These are phyloP conservation scores for Amaurobius ferox DNA, from an alignment of 2,888 invertebrate genomes.

Conservation along the genomic window DNA sequence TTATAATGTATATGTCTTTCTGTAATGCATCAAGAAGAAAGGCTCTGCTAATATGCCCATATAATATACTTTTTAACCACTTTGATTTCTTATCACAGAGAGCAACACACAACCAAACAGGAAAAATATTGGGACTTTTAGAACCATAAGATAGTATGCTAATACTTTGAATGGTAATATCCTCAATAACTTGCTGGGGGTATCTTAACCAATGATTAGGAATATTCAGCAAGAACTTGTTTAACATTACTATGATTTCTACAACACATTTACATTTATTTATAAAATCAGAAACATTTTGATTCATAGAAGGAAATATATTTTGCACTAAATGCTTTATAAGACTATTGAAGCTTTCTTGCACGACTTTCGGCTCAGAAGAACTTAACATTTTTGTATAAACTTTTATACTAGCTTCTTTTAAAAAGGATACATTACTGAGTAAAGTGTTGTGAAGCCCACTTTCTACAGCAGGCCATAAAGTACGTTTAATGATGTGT, in stretches of 20 bases:
- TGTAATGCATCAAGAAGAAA: conserved; percentile 33
- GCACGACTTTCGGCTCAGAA: conserved; percentile 51
- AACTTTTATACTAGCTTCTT: conserved; percentile 35
- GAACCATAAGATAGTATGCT: conserved; percentile 15
- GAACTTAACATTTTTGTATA: conserved; percentile 56
- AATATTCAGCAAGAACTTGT: conserved; percentile 56
- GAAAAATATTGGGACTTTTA: background rate
- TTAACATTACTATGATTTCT: conserved; percentile 41
- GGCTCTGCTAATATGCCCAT: conserved; percentile 55
- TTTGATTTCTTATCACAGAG: conserved; percentile 44
- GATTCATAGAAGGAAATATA: conserved; percentile 22
- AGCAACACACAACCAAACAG: conserved; percentile 47
- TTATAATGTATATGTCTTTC: conserved; percentile 25
- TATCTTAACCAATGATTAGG: conserved; percentile 59
- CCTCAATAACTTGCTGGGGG: conserved; percentile 56
- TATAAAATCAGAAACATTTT: background rate
- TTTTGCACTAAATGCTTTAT: conserved; percentile 36
- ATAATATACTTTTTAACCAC: conserved; percentile 53
- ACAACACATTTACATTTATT: conserved; percentile 14
- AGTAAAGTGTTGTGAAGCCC: conserved; percentile 36
- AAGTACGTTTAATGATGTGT: conserved; percentile 42
- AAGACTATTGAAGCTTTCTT: conserved; percentile 53
- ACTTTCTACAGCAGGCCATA: conserved; percentile 44
- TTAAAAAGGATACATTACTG: conserved; percentile 37
- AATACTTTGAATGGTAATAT: conserved; percentile 42